Evolutionary conservation across 2,113 vertebrate genomes (phyloP).

Genomic region (Hepsetus odoe): DNA sequence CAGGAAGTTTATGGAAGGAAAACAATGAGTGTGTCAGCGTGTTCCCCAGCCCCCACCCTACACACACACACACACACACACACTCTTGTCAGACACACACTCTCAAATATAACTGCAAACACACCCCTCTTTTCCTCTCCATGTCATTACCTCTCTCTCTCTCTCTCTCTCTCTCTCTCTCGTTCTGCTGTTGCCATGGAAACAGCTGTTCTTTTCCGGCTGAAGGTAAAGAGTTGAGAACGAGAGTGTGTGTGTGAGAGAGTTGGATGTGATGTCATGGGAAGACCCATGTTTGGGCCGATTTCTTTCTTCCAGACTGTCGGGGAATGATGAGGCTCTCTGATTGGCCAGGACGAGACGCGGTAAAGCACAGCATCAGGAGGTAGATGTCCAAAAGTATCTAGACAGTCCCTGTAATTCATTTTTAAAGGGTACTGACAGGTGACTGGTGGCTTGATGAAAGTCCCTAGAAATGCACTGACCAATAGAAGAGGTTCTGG

Average conservation of each 20-base stretch:
- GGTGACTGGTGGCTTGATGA: no score
- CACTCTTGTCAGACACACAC: not conserved
- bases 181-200: constrained; percentile 56
- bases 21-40: constrained; percentile 40
- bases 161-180: no score
- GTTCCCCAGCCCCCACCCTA: not conserved
- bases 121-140: constrained; percentile 45
- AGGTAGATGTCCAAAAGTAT: not conserved
- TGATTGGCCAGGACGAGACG: constrained; percentile 7
- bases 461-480: not conserved
- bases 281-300: constrained; percentile 52
- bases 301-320: not conserved
- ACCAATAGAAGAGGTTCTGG: not conserved
- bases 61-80: constrained; percentile 20
- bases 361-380: not conserved
- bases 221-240: constrained; percentile 47
- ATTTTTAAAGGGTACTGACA: no score
- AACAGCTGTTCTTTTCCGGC: constrained; percentile 59
- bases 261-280: constrained; percentile 51
- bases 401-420: no score
- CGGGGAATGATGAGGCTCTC: not conserved
- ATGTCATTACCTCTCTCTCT: constrained; percentile 57
- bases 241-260: not conserved
- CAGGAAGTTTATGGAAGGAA: no score
- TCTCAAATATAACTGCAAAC: constrained; percentile 6